Conservation (phyloP, 2,888 invertebrate species). For the Amblyjoppa fuscipennis region DNA sequence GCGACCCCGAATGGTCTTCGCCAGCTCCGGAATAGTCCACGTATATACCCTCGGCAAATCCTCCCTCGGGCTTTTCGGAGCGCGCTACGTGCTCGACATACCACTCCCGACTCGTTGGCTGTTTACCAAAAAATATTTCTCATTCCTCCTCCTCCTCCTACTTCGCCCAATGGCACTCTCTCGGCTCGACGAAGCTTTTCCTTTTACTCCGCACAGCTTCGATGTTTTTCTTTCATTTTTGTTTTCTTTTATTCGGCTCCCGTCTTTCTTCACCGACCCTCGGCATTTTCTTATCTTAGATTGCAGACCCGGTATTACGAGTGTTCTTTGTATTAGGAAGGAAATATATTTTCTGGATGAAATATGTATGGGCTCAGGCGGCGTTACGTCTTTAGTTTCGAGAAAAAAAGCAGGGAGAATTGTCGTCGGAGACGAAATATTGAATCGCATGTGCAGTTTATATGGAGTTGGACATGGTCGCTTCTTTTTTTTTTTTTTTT, state of each 20-base stretch:
- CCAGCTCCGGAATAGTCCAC: conserved; percentile 45
- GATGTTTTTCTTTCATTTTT: conserved; percentile 44
- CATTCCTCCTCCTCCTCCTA: conserved; percentile 21
- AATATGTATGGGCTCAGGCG: conserved; percentile 52
- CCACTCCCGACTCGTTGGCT: conserved; percentile 65
- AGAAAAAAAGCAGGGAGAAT: conserved; percentile 47
- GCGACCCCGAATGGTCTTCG: conserved; percentile 43
- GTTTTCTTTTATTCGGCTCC: conserved; percentile 25
- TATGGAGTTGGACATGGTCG: not conserved
- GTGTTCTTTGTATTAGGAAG: conserved; percentile 48
- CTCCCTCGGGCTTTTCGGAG: conserved; percentile 69
- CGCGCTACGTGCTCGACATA: conserved; percentile 72
- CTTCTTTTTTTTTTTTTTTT: not conserved
- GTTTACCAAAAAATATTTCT: conserved; percentile 66
- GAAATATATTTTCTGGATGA: conserved; percentile 62
- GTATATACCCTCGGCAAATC: conserved; percentile 72
- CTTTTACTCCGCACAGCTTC: conserved; percentile 29
- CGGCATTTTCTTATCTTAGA: conserved; percentile 63
- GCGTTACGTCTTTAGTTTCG: conserved; percentile 14
- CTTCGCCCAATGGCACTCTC: conserved; percentile 40
- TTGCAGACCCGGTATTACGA: conserved; percentile 57
- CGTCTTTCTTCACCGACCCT: conserved; percentile 9
- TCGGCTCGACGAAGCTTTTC: conserved; percentile 37
- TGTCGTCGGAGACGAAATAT: not conserved
- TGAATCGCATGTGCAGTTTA: not conserved